phyloP scores from a whole-genome alignment of 2,113 vertebrate genomes.

The Dasyornis broadbenti region DNA sequence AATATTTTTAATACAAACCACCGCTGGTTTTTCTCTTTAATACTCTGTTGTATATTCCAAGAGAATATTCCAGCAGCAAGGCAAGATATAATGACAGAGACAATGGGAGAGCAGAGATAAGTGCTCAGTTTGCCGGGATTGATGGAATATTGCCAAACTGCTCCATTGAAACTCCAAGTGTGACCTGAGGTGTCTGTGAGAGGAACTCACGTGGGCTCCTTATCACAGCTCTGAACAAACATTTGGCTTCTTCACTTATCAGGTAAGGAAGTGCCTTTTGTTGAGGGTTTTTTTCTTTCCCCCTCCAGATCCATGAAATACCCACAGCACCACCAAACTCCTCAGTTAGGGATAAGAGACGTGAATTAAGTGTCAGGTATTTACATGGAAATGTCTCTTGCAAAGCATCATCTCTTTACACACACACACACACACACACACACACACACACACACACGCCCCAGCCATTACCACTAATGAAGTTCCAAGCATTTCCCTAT shows the following conservation, averaged over 20 bases:
- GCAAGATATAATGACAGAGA: background rate
- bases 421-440: background rate
- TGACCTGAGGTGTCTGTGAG: background rate
- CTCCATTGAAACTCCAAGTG: background rate
- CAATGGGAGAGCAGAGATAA: background rate
- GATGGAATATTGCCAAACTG: background rate
- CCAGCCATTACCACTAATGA: background rate
- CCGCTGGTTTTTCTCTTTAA: background rate
- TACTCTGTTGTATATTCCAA: background rate
- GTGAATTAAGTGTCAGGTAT: background rate
- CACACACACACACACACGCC: accelerated
- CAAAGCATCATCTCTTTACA: background rate
- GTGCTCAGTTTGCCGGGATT: background rate
- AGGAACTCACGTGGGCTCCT: background rate
- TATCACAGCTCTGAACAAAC: background rate
- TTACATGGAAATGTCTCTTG: background rate
- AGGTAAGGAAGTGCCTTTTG: background rate
- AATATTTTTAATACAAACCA: background rate
- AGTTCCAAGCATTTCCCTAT: background rate
- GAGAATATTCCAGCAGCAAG: background rate
- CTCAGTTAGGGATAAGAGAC: background rate
- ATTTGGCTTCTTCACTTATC: background rate
- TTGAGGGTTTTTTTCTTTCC: accelerated
- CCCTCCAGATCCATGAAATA: background rate
- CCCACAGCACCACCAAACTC: background rate